Percentiles rank a stretch among this genome's conserved stretches.
These are phyloP conservation scores for Brachionus rubens DNA, from an alignment of 1,140 invertebrate genomes.

Conservation along the genomic window DNA sequence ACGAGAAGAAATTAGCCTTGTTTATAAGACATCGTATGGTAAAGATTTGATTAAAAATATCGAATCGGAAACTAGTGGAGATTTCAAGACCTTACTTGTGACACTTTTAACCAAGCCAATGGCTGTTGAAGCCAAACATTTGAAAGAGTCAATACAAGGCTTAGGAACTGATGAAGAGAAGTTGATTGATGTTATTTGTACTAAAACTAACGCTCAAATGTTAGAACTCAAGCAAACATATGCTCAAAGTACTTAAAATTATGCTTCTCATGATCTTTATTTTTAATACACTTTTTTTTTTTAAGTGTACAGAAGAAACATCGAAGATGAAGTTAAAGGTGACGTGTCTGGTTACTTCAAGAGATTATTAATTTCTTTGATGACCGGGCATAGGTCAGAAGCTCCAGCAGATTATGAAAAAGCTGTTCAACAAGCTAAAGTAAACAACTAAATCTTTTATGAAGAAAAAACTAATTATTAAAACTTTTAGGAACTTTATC, in stretches of 20 bases:
- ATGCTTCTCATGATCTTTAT: background rate
- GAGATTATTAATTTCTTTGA: slow-evolving; percentile 55
- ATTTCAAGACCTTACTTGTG: slow-evolving; percentile 54
- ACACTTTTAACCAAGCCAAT: slow-evolving; percentile 53
- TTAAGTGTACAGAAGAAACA: slow-evolving; percentile 54
- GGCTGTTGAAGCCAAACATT: slow-evolving; percentile 57
- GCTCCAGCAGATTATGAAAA: slow-evolving; percentile 39
- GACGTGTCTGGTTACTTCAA: slow-evolving; percentile 61
- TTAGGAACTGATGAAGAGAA: slow-evolving; percentile 63
- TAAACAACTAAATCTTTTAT: background rate
- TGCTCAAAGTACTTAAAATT: slow-evolving; percentile 87
- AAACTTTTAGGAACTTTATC: slow-evolving; percentile 41
- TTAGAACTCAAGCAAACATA: slow-evolving; percentile 67
- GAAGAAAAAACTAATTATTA: too few relatives aligned
- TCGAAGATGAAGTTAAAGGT: slow-evolving; percentile 59
- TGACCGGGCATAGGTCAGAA: slow-evolving; percentile 47
- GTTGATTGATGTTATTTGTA: slow-evolving; percentile 63
- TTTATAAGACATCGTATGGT: slow-evolving; percentile 88
- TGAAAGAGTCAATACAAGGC: slow-evolving; percentile 59
- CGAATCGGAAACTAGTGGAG: slow-evolving; percentile 59
- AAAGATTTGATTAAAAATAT: slow-evolving; percentile 63
- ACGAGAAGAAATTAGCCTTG: slow-evolving; percentile 79
- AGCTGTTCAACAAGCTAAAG: slow-evolving; percentile 33
- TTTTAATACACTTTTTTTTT: slow-evolving; percentile 52
- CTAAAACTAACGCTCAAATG: slow-evolving; percentile 65